Conservation (phyloP, 2,888 invertebrate species). For the Tenthredo livida region DNA sequence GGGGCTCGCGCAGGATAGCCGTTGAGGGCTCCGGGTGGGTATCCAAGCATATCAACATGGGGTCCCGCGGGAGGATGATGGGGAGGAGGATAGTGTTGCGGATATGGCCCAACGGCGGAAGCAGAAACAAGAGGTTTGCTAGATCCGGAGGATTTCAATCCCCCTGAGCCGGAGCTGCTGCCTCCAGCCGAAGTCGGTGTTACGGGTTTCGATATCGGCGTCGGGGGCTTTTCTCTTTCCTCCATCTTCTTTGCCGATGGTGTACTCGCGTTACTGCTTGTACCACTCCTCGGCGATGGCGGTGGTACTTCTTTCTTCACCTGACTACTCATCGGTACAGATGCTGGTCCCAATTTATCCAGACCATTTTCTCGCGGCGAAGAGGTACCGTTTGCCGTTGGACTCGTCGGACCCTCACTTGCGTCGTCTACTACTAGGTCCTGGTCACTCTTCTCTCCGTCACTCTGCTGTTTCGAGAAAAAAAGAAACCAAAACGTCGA, state of each 20-base stretch:
- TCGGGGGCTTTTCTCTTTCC: constrained; percentile 90
- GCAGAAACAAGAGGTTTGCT: constrained; percentile 79
- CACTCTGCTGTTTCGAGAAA: constrained; percentile 83
- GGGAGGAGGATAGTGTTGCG: constrained; percentile 76
- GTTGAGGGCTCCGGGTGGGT: constrained; percentile 83
- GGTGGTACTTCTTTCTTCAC: constrained; percentile 84
- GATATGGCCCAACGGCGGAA: constrained; percentile 75
- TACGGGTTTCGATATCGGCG: constrained; percentile 94
- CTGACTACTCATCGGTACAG: constrained; percentile 71
- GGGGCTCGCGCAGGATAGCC: constrained; percentile 84
- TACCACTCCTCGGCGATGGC: constrained; percentile 83
- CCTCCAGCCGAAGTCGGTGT: constrained; percentile 89
- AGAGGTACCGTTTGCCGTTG: constrained; percentile 90
- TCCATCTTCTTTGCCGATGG: constrained; percentile 93
- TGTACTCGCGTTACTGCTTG: constrained; percentile 94
- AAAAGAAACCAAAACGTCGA: background rate
- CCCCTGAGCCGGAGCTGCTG: constrained; percentile 78
- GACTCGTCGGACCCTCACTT: constrained; percentile 93
- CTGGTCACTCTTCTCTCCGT: constrained; percentile 93
- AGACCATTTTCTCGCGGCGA: constrained; percentile 94
- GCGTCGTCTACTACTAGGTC: constrained; percentile 97
- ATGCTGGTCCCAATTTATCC: constrained; percentile 83
- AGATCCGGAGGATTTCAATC: constrained; percentile 79
- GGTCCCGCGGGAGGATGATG: constrained; percentile 77
- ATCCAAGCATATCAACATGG: constrained; percentile 77